A percentile compares a stretch with the other conserved stretches of the same genome.
These are phyloP conservation scores for Papilio elwesi DNA, from an alignment of 2,888 invertebrate species.

Conservation along the genomic window DNA sequence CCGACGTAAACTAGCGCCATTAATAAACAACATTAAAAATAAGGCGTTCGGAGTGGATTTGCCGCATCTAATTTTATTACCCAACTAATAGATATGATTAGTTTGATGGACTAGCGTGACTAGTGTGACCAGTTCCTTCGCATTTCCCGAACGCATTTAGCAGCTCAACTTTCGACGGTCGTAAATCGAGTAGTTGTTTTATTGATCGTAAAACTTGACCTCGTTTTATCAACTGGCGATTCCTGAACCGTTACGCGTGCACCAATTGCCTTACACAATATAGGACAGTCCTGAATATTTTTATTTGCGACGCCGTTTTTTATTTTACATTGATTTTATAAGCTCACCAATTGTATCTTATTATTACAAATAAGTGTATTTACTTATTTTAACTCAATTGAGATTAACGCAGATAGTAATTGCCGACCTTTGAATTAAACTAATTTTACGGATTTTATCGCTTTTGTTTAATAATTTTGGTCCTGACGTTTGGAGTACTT, in stretches of 20 bases:
- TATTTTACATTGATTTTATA: too few relatives aligned
- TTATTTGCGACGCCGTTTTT: too few relatives aligned
- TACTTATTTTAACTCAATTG: too few relatives aligned
- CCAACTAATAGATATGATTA: background rate
- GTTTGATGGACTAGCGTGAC: slow-evolving; percentile 9
- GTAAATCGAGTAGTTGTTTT: slow-evolving; percentile 36
- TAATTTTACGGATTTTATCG: too few relatives aligned
- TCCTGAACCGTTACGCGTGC: slow-evolving; percentile 16
- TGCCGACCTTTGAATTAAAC: background rate
- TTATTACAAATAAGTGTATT: too few relatives aligned
- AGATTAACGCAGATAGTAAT: background rate
- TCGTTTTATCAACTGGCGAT: slow-evolving; percentile 32
- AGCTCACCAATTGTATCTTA: too few relatives aligned
- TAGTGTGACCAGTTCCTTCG: slow-evolving; percentile 6
- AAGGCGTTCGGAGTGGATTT: background rate
- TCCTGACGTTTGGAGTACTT: too few relatives aligned
- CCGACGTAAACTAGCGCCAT: background rate
- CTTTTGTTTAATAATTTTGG: too few relatives aligned
- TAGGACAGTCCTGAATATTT: slow-evolving; percentile 1
- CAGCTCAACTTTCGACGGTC: slow-evolving; percentile 23
- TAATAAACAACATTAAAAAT: background rate
- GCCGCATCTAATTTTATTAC: slow-evolving; percentile 12
- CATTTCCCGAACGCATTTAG: background rate
- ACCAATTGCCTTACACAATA: background rate
- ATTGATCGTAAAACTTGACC: slow-evolving; percentile 27